Percentiles rank a stretch among this genome's conserved stretches.
Conservation (phyloP, 2,888 invertebrate species). For the Dolichomitus sp. region DNA sequence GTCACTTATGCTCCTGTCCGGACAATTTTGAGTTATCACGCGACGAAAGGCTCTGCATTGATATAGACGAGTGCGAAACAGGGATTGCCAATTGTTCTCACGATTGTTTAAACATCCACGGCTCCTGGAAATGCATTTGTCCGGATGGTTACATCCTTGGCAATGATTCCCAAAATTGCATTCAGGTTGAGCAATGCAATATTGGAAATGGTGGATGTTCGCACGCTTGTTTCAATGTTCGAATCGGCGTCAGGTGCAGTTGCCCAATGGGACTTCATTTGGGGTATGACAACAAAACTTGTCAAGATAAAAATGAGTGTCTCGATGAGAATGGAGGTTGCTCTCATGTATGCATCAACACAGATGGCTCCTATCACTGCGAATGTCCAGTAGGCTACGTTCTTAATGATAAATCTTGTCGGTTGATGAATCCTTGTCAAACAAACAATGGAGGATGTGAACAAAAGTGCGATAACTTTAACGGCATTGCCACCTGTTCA, state of each 20-base stretch:
- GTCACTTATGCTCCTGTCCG: constrained; percentile 88
- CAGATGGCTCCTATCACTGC: constrained; percentile 88
- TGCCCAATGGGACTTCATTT: constrained; percentile 86
- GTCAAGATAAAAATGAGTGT: constrained; percentile 85
- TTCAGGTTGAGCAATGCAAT: constrained; percentile 87
- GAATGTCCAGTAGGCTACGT: constrained; percentile 87
- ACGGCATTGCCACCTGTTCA: constrained; percentile 74
- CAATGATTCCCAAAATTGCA: constrained; percentile 84
- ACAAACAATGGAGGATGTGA: constrained; percentile 86
- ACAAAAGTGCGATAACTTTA: constrained; percentile 79
- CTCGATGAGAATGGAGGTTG: constrained; percentile 85
- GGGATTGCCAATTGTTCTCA: constrained; percentile 86
- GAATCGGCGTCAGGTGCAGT: constrained; percentile 87
- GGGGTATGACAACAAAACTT: constrained; percentile 78
- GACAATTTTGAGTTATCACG: constrained; percentile 85
- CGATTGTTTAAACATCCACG: constrained; percentile 86
- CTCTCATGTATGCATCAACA: constrained; percentile 86
- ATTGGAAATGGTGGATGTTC: constrained; percentile 89
- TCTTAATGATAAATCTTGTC: constrained; percentile 73
- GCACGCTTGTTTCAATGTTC: constrained; percentile 88
- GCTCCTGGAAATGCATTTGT: constrained; percentile 83
- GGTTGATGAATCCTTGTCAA: constrained; percentile 72
- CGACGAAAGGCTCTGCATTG: constrained; percentile 82
- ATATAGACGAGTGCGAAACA: constrained; percentile 85
- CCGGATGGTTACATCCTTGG: constrained; percentile 81